These are phyloP conservation scores for Dolichoris vasculosae DNA, from an alignment of 1,140 invertebrate species.

Conservation along the genomic window DNA sequence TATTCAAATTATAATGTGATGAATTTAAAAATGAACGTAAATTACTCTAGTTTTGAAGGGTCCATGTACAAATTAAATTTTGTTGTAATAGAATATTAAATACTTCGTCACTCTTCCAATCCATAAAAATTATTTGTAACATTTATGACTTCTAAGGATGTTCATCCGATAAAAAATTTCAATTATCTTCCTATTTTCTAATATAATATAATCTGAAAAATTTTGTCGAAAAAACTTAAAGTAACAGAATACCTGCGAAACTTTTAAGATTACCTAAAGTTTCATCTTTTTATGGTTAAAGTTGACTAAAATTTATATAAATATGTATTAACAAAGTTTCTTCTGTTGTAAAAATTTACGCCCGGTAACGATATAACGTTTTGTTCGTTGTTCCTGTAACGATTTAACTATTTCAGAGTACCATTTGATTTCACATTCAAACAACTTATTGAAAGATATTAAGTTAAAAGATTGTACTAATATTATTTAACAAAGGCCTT, in stretches of 20 bases:
- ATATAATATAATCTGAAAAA: background rate
- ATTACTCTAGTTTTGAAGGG: background rate
- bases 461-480: too few relatives aligned
- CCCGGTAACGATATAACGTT: background rate
- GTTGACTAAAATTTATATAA: background rate
- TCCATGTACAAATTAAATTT: background rate
- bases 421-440: background rate
- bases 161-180: constrained; percentile 10
- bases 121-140: background rate
- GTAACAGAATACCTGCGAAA: background rate
- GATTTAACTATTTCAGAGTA: background rate
- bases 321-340: constrained; percentile 17
- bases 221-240: background rate
- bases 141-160: background rate
- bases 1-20: background rate
- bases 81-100: background rate
- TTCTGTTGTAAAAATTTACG: background rate
- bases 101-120: background rate
- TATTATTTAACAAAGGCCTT: too few relatives aligned
- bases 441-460: too few relatives aligned
- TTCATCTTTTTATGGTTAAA: background rate
- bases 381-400: background rate
- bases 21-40: background rate
- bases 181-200: background rate
- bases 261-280: background rate